phyloP scores from a whole-genome alignment of 2,113 vertebrate species.

The Gulo gulo region DNA sequence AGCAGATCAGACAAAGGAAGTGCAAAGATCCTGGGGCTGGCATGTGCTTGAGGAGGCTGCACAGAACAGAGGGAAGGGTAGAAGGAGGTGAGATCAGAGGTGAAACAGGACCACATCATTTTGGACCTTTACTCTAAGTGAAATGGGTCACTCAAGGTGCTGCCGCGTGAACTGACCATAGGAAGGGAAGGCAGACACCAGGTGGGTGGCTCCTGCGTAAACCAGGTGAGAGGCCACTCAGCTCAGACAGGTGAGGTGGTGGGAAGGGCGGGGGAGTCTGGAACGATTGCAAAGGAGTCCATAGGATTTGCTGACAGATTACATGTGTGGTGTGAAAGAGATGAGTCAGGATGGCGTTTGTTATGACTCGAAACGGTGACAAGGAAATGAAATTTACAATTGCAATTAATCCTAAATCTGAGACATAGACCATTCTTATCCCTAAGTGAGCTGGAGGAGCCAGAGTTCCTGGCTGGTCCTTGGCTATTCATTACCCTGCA shows the following conservation, averaged over 20 bases:
- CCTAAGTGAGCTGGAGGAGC: not conserved
- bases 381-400: not conserved
- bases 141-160: not conserved
- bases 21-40: not conserved
- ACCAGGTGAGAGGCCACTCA: not conserved
- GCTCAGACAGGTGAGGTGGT: not conserved
- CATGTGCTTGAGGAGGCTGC: not conserved
- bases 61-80: not conserved
- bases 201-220: not conserved
- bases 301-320: not conserved
- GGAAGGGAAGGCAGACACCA: not conserved
- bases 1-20: not conserved
- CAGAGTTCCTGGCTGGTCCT: accelerated
- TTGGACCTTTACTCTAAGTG: not conserved
- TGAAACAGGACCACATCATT: not conserved
- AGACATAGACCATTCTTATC: not conserved
- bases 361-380: not conserved
- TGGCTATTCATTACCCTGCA: not conserved
- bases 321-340: not conserved
- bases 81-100: not conserved
- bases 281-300: not conserved
- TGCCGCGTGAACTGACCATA: not conserved
- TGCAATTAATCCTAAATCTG: not conserved
- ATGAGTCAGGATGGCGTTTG: not conserved
- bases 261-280: not conserved